Base-by-base conservation (phyloP, 2,113 vertebrate species). In the Odobenus rosmarus region DNA sequence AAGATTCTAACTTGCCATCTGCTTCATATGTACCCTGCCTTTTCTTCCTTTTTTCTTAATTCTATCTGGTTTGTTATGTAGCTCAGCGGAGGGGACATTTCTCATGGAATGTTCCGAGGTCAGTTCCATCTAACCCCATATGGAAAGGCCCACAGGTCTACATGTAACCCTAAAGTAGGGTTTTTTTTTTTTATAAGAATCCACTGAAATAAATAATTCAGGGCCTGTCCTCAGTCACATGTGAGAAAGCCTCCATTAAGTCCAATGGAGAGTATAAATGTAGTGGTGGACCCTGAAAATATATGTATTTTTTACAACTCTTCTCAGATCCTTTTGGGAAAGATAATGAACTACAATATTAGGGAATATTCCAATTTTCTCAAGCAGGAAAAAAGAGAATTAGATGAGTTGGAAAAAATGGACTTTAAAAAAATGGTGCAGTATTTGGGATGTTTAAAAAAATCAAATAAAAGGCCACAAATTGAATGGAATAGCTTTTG, bases 381-480 rank as follows among this genome's bases (percentile, higher is more conserved):
- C 53, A 90, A 85, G 64, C 36, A 97, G 42, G 33, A 67, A 71
- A 77, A 82, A 84, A 61, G 33, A 76, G 21, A 88, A 96, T 85
- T 95, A 51, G 10, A 93, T 85, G 53, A 83, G 21, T 46, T 95
- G 39, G 55, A 12, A 21, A 84, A 28, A 96, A 87, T 31, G 59
- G 69, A 80, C n/a, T 90, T 95, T 80, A 28, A 92, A 90, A 97
- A 69, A 92, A 92, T 14, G 9, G 12, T 79, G 88, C 36, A 31
- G 2, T 96, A 92, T 94, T 96, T 96, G 93, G n/a, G n/a, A 97
- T 95, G 8, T 77, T 90, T 85, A 8, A 61, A 89, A 97, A 97
- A 97, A 96, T 97, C 91, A 97, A 98, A 94, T 95, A 93, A 96
- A 97, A 94, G 72, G 31, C 53, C 79, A 94, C 80, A 97, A 95